Percentiles rank a stretch among this genome's conserved stretches.
Evolutionary conservation across 2,113 vertebrate species (phyloP).

Genomic region (Tiliqua scincoides): DNA sequence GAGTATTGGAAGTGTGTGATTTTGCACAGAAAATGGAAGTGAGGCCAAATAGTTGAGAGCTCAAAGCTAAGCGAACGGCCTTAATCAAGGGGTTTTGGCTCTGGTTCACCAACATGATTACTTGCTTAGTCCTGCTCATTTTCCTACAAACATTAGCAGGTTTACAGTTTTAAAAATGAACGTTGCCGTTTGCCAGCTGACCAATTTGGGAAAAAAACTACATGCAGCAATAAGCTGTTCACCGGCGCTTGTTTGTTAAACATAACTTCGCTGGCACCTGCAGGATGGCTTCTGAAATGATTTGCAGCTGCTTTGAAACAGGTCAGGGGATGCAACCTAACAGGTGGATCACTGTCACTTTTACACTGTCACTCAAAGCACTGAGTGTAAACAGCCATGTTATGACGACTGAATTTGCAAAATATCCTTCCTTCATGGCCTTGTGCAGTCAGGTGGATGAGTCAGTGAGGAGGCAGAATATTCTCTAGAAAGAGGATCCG

Average conservation of each 20-base stretch:
- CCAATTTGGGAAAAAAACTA: background rate
- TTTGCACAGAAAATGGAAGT: background rate
- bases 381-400: conserved; percentile 32
- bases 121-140: background rate
- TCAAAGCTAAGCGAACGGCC: background rate
- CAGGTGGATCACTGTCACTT: background rate
- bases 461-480: too few relatives aligned
- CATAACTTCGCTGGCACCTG: conserved; percentile 10
- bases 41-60: background rate
- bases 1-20: background rate
- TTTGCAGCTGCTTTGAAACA: conserved; percentile 28
- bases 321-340: conserved; percentile 6
- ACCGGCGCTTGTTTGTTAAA: accelerated
- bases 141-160: background rate
- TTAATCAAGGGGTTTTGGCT: accelerated
- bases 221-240: accelerated
- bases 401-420: background rate
- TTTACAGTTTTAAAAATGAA: background rate
- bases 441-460: too few relatives aligned
- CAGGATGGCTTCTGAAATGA: conserved; percentile 19
- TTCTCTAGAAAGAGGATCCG: too few relatives aligned
- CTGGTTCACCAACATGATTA: background rate
- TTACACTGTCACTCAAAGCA: too few relatives aligned
- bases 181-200: conserved; percentile 6
- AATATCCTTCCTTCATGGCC: background rate